Base-by-base conservation (phyloP, 2,797 vertebrate species). In the Buphagus erythrorhynchus region DNA sequence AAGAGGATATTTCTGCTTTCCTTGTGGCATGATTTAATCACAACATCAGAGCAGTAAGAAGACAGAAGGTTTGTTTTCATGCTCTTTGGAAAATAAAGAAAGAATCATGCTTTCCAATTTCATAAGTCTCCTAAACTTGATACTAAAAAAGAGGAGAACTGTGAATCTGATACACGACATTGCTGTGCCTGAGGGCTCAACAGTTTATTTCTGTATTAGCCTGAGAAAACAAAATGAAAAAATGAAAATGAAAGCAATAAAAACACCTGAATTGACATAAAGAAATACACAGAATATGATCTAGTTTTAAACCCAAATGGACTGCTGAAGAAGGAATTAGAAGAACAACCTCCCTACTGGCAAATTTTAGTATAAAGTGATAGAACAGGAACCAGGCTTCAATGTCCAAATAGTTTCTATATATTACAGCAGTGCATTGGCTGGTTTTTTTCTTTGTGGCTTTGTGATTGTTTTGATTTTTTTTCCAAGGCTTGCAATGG, bases 21-120 rank as follows among this genome's bases (percentile, higher is more conserved):
- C 67, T 85, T 29, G 11, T 45, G 54, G 71, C 40, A 61, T 61
- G 40, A 86, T 65, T 97, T 96, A 94, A 94, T 48, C 88, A 68
- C 43, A 93, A 36, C 67, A 88, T 22, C 42, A 82, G 19, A 91
- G 74, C 71, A 67, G n/a, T 35, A 66, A 59, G 58, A 88, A 55
- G 11, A 62, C 7, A 14, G 24, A 61, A 57, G 17, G 21, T 67
- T 93, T 92, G 10, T 65, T 87, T 67, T 25, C 19, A 18, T 43
- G 48, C 45, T 85, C 35, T 82, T 66, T 40, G 16, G 35, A 58
- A 88, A 90, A 75, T 45, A 62, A 68, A 73, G 35, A n/a, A 80
- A 71, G 49, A 94, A 72, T 46, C 51, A 45, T 10, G 25, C 25
- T 35, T 68, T 71, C 28, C 43, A 63, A 75, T 75, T 85, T 85